Percentiles rank a stretch among this genome's conserved stretches.
These are phyloP conservation scores for Ascaphus truei DNA, from an alignment of 2,113 vertebrate genomes.

Conservation along the genomic window DNA sequence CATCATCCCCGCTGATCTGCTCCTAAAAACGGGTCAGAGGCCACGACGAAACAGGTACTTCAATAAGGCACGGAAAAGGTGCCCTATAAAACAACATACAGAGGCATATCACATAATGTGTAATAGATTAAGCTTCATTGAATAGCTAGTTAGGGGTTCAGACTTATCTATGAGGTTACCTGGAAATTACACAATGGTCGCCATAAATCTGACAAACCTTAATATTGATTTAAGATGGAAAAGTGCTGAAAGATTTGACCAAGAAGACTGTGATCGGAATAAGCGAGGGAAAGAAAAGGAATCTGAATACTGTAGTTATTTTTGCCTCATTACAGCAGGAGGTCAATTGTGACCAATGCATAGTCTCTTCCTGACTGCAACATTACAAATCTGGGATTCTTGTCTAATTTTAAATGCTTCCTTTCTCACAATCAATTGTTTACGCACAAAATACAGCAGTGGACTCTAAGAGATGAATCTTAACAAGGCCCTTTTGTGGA, in stretches of 20 bases:
- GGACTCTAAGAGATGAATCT: conserved; percentile 20
- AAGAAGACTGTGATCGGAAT: conserved; percentile 11
- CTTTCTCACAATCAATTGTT: conserved; percentile 9
- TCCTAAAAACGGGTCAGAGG: too few species aligned
- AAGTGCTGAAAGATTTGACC: conserved; percentile 39
- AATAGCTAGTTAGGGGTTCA: too few species aligned
- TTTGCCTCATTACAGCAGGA: conserved; percentile 1
- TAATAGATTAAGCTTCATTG: too few species aligned
- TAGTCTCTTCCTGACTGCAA: neutral
- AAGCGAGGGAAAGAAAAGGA: neutral
- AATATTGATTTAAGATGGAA: conserved; percentile 17
- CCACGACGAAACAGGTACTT: too few species aligned
- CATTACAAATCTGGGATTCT: neutral
- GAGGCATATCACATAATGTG: too few species aligned
- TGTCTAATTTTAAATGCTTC: conserved; percentile 13
- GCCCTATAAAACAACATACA: too few species aligned
- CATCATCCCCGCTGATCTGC: too few species aligned
- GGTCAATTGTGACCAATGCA: conserved; percentile 8
- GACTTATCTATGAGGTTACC: too few species aligned
- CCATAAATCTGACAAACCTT: too few species aligned
- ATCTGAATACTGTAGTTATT: conserved; percentile 20
- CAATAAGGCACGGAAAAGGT: too few species aligned
- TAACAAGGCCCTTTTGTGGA: conserved; percentile 18
- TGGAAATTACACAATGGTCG: too few species aligned
- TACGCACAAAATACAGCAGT: conserved; percentile 16